A percentile compares a stretch with the other conserved stretches of the same genome.
These are phyloP conservation scores for Drosophila atripex DNA, from an alignment of 2,888 invertebrate species.

Conservation along the genomic window DNA sequence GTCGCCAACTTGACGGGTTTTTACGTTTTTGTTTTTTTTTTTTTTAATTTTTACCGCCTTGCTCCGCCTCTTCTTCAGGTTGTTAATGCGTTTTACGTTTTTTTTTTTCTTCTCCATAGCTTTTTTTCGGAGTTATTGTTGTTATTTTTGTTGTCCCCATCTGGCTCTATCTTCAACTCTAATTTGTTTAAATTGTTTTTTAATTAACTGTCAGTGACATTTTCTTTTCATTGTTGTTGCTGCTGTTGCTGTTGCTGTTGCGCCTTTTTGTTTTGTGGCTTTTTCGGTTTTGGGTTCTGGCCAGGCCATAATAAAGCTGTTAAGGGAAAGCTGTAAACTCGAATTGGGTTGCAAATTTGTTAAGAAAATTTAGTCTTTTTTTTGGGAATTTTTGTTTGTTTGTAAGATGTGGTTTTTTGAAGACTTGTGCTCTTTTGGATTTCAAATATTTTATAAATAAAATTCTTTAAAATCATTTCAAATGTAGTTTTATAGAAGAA, in stretches of 20 bases:
- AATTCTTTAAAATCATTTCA: too few relatives aligned
- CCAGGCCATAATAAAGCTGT: slow-evolving; percentile 54
- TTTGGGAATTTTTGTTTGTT: not conserved
- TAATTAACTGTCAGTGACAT: slow-evolving; percentile 78
- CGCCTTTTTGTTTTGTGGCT: slow-evolving; percentile 9
- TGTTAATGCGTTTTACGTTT: slow-evolving; percentile 65
- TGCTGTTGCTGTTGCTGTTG: not conserved
- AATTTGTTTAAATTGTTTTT: slow-evolving; percentile 80
- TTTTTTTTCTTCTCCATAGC: slow-evolving; percentile 29
- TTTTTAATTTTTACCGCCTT: slow-evolving; percentile 4
- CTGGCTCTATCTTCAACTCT: slow-evolving; percentile 65
- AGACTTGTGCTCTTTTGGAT: too few relatives aligned
- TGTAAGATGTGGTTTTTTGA: not conserved
- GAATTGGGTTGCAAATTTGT: slow-evolving; percentile 29
- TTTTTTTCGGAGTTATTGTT: slow-evolving; percentile 28
- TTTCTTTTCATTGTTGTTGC: slow-evolving; percentile 44
- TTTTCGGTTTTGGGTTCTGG: slow-evolving; percentile 37
- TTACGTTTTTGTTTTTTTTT: slow-evolving; percentile 50
- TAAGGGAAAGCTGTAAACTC: slow-evolving; percentile 36
- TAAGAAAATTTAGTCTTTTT: not conserved
- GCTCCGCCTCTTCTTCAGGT: slow-evolving; percentile 1
- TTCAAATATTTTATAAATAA: too few relatives aligned
- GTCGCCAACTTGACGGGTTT: slow-evolving; percentile 74
- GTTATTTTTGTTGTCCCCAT: slow-evolving; percentile 16
- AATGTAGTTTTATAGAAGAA: too few relatives aligned